Base-by-base conservation (phyloP, 2,888 invertebrate genomes). In the Rutpela maculata region DNA sequence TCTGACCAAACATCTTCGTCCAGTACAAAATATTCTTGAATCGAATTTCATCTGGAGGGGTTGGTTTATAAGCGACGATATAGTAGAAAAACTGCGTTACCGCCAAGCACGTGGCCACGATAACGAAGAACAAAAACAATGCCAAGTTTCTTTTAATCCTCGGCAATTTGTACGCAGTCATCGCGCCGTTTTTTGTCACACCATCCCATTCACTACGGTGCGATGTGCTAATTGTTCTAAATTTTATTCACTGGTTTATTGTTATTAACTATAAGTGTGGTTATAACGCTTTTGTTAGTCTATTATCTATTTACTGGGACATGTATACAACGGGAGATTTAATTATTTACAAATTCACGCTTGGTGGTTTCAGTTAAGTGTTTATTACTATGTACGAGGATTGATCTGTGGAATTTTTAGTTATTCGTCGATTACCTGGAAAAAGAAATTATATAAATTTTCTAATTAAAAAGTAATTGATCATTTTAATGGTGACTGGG, bases 11-110 rank as follows among this genome's bases (percentile, higher is more conserved):
- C 83, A 86, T 84, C 10, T 78, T 79, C 9, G 82, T 82, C 84
- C 84, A 86, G 77, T 84, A 86, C 15, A 86, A 75, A 26, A 86
- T 84, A 38, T 77, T 80, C 76, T 84, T 81, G 35, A 17, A 19
- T 17, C 17, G 9, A 17, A 18, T 4, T 0, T 38, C 38, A 0
- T 38, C 38, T 18, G 63, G 17, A 5, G 38, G 9, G 62, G 9
- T 62, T 22, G 7, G 12, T 15, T 22, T 62, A 26, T n/a, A 31
- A 9, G 9, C 26, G 17, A n/a, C 17, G 6, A 17, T 65, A n/a
- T 65, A 65, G 12, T 38, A 65, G 22, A 22, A 31, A 55, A 43
- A 55, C 17, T 68, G 68, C n/a, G 56, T n/a, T 10, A 68, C 9
- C n/a, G 55, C 31, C 11, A 68, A n/a, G 15, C 55, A 68, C 22